These are phyloP conservation scores for Distichodus sexfasciatus DNA, from an alignment of 2,797 vertebrate genomes.

Conservation along the genomic window DNA sequence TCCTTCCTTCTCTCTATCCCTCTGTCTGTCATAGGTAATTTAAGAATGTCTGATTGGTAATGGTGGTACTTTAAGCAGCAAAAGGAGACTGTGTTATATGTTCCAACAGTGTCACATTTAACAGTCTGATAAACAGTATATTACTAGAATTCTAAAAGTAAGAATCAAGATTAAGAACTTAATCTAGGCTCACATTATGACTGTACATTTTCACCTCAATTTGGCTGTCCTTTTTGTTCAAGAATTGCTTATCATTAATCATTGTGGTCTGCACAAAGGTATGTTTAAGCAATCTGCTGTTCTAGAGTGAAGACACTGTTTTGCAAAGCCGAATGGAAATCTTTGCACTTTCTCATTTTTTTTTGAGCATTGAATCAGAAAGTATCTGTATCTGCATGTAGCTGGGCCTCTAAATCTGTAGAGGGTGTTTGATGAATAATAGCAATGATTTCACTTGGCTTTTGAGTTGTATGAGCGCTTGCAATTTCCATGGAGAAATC, in stretches of 20 bases:
- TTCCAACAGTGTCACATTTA: background rate
- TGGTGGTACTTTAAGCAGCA: background rate
- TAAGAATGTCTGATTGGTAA: background rate
- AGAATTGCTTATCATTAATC: too few species aligned
- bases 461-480: background rate
- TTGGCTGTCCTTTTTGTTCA: too few species aligned
- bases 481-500: background rate
- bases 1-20: background rate
- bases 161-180: too few species aligned
- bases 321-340: slow-evolving; percentile 2
- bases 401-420: background rate
- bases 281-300: too few species aligned
- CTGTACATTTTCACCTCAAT: too few species aligned
- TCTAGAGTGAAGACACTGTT: too few species aligned
- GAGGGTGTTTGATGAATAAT: background rate
- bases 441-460: background rate
- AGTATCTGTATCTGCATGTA: background rate
- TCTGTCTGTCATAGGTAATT: background rate
- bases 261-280: too few species aligned
- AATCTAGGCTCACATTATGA: too few species aligned
- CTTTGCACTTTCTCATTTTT: too few species aligned
- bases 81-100: background rate
- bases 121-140: background rate
- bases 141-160: background rate
- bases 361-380: too few species aligned